phyloP scores from a whole-genome alignment of 2,113 vertebrate species.

The Oxyura jamaicensis region DNA sequence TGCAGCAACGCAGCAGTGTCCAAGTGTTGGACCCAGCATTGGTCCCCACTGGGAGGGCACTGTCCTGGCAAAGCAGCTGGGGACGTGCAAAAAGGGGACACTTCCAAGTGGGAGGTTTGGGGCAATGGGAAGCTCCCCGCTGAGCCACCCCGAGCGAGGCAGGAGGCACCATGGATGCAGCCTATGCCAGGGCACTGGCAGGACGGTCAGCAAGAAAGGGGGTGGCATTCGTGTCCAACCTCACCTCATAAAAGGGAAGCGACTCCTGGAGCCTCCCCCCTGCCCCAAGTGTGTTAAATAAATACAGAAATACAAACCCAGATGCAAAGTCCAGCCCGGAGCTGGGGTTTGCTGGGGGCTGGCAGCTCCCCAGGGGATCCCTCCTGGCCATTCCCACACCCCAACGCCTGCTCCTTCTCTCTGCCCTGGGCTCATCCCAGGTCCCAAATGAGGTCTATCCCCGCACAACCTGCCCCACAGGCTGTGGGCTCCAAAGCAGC shows the following conservation, averaged over 20 bases:
- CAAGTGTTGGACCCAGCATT: neutral
- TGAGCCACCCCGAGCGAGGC: neutral
- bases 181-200: neutral
- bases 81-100: neutral
- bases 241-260: neutral
- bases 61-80: fast-evolving
- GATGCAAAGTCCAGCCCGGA: neutral
- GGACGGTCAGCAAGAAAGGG: neutral
- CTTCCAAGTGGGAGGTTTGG: neutral
- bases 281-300: slow-evolving; percentile 48
- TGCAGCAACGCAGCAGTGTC: neutral
- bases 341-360: neutral
- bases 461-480: neutral
- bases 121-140: neutral
- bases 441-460: neutral
- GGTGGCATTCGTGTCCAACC: neutral
- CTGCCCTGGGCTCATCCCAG: neutral
- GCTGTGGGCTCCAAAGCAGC: neutral
- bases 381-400: neutral
- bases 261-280: neutral
- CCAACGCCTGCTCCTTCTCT: neutral
- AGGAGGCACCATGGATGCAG: neutral
- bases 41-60: fast-evolving
- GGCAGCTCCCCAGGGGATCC: neutral
- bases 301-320: slow-evolving; percentile 61